Percentiles rank a stretch among this genome's conserved stretches.
Evolutionary conservation across 2,888 invertebrate genomes (phyloP).

Genomic region (Xanthorhoe spadicearia): DNA sequence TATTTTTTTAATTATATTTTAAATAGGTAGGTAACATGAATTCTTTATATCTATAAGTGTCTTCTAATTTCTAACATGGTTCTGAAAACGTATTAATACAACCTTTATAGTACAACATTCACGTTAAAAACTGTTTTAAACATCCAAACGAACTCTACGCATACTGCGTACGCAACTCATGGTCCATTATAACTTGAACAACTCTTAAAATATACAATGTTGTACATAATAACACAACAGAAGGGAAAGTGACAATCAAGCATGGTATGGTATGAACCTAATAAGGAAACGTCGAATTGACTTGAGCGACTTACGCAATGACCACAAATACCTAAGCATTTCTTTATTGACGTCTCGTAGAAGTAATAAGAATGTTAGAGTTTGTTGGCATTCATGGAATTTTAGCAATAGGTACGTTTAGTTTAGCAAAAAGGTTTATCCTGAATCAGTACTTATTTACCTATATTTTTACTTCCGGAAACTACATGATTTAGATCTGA

Average conservation of each 20-base stretch:
- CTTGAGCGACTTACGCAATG: conserved; percentile 41
- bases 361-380: not conserved
- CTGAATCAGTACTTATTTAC: too few species aligned
- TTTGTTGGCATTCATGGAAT: too few species aligned
- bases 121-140: not conserved
- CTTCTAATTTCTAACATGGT: too few species aligned
- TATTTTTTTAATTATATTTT: too few species aligned
- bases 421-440: too few species aligned
- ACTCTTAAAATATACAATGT: conserved; percentile 5
- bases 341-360: conserved; percentile 3
- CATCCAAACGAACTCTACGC: not conserved
- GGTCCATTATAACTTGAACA: conserved; percentile 6
- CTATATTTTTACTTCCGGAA: too few species aligned
- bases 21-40: too few species aligned
- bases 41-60: too few species aligned
- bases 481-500: too few species aligned
- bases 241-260: conserved; percentile 34
- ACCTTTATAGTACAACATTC: not conserved
- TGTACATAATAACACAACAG: conserved; percentile 8
- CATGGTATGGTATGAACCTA: conserved; percentile 36
- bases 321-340: conserved; percentile 9
- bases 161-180: conserved; percentile 1
- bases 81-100: not conserved
- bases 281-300: conserved; percentile 49
- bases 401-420: too few species aligned